Percentiles rank a stretch among this genome's conserved stretches.
Conservation (phyloP, 2,888 invertebrate species). For the Limnephilus lunatus region DNA sequence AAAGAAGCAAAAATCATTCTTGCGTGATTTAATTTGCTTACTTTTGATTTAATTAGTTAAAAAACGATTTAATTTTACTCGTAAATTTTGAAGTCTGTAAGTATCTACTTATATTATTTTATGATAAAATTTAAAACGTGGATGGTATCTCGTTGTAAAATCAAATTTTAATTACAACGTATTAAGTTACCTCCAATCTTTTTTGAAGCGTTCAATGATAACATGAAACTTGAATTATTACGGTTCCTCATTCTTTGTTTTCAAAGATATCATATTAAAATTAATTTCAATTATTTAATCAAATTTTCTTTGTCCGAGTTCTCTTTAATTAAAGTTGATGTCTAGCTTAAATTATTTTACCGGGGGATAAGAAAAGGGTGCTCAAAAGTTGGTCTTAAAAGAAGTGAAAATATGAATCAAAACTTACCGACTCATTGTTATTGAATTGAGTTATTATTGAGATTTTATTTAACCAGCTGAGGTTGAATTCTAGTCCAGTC, state of each 20-base stretch:
- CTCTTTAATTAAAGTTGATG: not conserved
- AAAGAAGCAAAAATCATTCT: not conserved
- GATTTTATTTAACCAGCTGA: no score
- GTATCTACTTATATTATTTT: not conserved
- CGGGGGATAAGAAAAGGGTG: not conserved
- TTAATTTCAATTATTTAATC: not conserved
- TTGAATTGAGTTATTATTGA: not conserved
- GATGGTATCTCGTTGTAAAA: not conserved
- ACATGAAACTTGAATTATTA: not conserved
- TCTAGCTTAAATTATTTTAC: not conserved
- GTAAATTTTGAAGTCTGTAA: not conserved
- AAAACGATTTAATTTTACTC: not conserved
- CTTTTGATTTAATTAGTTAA: not conserved
- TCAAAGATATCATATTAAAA: not conserved
- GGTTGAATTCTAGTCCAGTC: no score
- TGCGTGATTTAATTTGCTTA: not conserved
- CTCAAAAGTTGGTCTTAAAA: not conserved
- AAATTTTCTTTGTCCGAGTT: not conserved
- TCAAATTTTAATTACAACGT: not conserved
- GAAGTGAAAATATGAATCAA: not conserved
- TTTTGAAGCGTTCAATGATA: not conserved
- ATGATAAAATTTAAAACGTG: not conserved
- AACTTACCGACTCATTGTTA: not conserved
- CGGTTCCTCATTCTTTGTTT: not conserved
- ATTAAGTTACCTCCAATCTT: not conserved